Evolutionary conservation across 2,113 vertebrate genomes (phyloP), one percentile per base, ranked within the genome.

Genomic region (Hippocampus mohnikei): DNA sequence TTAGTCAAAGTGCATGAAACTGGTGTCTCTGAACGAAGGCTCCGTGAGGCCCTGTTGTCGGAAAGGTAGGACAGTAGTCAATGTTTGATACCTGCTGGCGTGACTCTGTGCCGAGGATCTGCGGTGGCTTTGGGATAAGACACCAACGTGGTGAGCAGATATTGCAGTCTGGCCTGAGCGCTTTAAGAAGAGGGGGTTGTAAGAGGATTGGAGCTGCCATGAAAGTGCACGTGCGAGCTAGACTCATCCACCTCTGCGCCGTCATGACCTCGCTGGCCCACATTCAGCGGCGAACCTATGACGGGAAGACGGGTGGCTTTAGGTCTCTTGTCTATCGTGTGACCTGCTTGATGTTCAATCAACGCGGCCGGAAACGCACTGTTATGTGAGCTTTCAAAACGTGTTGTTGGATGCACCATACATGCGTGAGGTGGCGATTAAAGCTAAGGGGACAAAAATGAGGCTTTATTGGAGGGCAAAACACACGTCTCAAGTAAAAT

Each of bases 191-290:
- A 70, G 81, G 83, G 83, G 79, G 84, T 73, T 72, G 67, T 91
- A 92, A 92, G 90, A 91, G 88, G 91, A 90, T 91, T 90, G 84
- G 56, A 73, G 73, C 46, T 44, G 78, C 61, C 55, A 44, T 41
- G 61, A 70, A 18, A 29, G 70, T 13, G 69, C 88, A 88, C 80
- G 85, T 91, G 86, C 84, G 76, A 69, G 62, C 81, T 70, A 89
- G 84, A 87, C 82, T 78, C 61, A 70, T n/a, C 59, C 72, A 86
- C 86, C 85, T 85, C 66, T 81, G 71, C 67, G 8, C 76, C 65
- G 61, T 21, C 5, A 60, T 84, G 84, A 82, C 84, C 84, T 83
- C 70, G 8, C 65, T 86, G 88, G 53, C 88, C 87, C 81, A 89
- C 77, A 89, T 90, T 86, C 75, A 74, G 20, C 62, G n/a, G n/a